These are phyloP conservation scores for Diaperis boleti DNA, from an alignment of 2,888 invertebrate genomes.

Conservation along the genomic window DNA sequence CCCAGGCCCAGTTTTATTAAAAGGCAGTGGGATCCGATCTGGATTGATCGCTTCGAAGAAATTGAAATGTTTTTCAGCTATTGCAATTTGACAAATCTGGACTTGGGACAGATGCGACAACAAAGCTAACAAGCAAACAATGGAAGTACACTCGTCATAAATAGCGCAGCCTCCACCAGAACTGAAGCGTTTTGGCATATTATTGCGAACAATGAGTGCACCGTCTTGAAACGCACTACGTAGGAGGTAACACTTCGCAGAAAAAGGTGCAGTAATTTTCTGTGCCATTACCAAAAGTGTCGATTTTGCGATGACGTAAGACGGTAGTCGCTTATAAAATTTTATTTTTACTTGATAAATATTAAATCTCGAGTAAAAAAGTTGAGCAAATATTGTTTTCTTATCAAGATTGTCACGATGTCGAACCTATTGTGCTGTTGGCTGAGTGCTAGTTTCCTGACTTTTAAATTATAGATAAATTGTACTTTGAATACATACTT, in stretches of 20 bases:
- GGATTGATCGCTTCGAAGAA: too few relatives aligned
- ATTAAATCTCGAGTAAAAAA: not conserved
- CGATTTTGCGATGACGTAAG: not conserved
- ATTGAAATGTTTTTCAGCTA: too few relatives aligned
- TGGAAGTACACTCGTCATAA: not conserved
- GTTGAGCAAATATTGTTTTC: not conserved
- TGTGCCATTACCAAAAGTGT: not conserved
- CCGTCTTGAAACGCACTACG: not conserved
- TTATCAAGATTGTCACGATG: not conserved
- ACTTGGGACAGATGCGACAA: not conserved
- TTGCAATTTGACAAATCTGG: too few relatives aligned
- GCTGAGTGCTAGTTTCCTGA: too few relatives aligned
- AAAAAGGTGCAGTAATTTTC: too few relatives aligned
- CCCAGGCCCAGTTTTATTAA: too few relatives aligned
- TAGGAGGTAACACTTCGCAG: too few relatives aligned
- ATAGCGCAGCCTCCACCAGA: not conserved
- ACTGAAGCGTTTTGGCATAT: not conserved
- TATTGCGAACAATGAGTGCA: not conserved
- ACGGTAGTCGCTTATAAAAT: not conserved
- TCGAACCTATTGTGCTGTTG: too few relatives aligned
- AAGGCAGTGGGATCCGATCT: too few relatives aligned
- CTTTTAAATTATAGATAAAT: too few relatives aligned
- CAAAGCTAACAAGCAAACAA: constrained; percentile 5
- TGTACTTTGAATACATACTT: too few relatives aligned
- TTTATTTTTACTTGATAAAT: not conserved